Evolutionary conservation across 2,113 vertebrate genomes (phyloP), one percentile per base, ranked within the genome.

Genomic region (Saguinus midas): DNA sequence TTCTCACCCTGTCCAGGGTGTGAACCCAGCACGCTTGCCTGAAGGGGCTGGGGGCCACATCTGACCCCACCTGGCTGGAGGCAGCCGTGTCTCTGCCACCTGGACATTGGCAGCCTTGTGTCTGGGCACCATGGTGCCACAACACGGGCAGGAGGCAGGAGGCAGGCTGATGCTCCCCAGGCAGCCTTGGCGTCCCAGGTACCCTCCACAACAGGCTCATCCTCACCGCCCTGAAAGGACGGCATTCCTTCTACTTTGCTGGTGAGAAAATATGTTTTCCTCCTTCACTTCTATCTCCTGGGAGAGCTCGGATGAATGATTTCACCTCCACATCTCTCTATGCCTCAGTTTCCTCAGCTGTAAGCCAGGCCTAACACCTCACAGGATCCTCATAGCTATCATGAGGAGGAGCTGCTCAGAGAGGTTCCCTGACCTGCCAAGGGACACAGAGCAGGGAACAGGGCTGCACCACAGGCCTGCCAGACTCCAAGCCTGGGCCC

Each of bases 331-430:
- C 18, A 61, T 55, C 43, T 72, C 32, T 58, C 61, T 32, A 0
- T 70, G 91, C 52, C 64, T 95, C 57, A 1, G 50, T 85, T 61
- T 95, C 55, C 92, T 84, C 21, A 37, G 43, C 29, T 86, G 3
- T 82, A 80, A 68, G 23, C 52, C 17, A 10, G 27, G 37, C 58
- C 64, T n/a, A 25, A 68, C 1, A 35, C 35, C 45, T 85, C 40
- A 6, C 1, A 37, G 87, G 76, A 5, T 32, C 20, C 0, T 1
- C 40, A 83, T 23, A 35, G 83, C 90, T 86, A n/a, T 58, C 35
- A 13, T 5, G 43, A 92, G 40, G 32, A 78, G 91, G 10, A 12
- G 8, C n/a, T 32, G n/a, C 20, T 79, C 90, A 81, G 64, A 68
- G 82, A 76, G 61, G 21, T 7, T 79, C 45, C 48, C 55, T n/a